These are phyloP conservation scores for Sipha flava DNA, from an alignment of 1,140 invertebrate species.

Conservation along the genomic window DNA sequence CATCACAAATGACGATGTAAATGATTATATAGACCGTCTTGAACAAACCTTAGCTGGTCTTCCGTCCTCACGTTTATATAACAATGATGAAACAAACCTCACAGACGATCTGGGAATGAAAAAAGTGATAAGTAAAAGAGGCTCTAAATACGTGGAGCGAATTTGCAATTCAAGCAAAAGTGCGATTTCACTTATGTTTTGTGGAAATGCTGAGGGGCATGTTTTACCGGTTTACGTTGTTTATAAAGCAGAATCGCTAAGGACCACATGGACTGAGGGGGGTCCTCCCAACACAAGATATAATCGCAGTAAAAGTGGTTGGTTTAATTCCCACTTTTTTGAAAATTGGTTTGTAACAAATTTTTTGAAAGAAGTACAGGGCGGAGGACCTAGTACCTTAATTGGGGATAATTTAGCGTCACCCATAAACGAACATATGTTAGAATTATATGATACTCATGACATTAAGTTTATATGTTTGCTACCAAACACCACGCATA, in stretches of 20 bases:
- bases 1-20: constrained; percentile 33
- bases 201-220: constrained; percentile 36
- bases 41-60: constrained; percentile 24
- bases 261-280: constrained; percentile 40
- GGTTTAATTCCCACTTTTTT: constrained; percentile 42
- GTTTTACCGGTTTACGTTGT: constrained; percentile 39
- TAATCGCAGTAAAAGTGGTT: constrained; percentile 42
- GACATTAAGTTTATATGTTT: constrained; percentile 44
- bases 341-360: constrained; percentile 42
- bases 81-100: constrained; percentile 38
- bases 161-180: constrained; percentile 37
- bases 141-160: constrained; percentile 38
- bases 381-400: constrained; percentile 37
- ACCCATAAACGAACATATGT: constrained; percentile 41
- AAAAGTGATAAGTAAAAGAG: constrained; percentile 38
- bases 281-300: constrained; percentile 41
- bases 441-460: constrained; percentile 41
- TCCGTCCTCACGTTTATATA: constrained; percentile 33
- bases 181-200: constrained; percentile 39
- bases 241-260: constrained; percentile 42
- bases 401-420: constrained; percentile 44
- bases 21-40: constrained; percentile 35
- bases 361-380: constrained; percentile 30
- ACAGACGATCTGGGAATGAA: constrained; percentile 38
- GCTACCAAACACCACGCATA: constrained; percentile 44